phyloP scores from a whole-genome alignment of 1,140 invertebrate genomes.

The Panagrolaimus sp. region DNA sequence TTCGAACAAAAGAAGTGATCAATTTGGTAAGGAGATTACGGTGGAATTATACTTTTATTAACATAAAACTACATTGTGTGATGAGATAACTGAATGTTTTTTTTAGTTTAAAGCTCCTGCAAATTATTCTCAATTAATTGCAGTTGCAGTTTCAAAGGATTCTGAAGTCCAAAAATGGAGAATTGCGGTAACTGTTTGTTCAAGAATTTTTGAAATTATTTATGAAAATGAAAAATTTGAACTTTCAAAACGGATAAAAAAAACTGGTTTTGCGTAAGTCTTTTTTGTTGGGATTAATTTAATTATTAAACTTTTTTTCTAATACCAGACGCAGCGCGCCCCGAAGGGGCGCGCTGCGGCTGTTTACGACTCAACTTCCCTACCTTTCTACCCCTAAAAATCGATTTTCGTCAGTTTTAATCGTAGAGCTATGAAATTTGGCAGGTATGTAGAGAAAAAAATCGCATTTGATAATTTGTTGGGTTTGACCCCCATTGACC shows the following conservation, averaged over 20 bases:
- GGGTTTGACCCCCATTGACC: too few species aligned
- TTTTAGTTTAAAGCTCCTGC: constrained; percentile 2
- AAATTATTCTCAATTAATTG: constrained; percentile 3
- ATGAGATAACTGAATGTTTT: neutral
- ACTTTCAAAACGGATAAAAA: neutral
- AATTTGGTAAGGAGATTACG: neutral
- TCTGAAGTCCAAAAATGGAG: neutral
- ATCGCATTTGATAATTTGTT: too few species aligned
- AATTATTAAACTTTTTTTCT: too few species aligned
- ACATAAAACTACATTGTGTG: neutral
- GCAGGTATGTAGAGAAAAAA: too few species aligned
- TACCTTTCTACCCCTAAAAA: too few species aligned
- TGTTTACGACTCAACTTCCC: too few species aligned
- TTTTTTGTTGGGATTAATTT: neutral
- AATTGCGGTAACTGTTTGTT: neutral
- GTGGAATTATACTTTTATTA: neutral
- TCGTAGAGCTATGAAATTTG: too few species aligned
- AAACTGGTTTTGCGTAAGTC: neutral
- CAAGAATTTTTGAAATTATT: constrained; percentile 9
- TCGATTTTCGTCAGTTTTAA: too few species aligned
- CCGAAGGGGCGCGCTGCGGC: too few species aligned
- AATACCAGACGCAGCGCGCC: too few species aligned
- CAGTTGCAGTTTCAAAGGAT: neutral
- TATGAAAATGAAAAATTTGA: constrained; percentile 6
- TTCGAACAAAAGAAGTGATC: constrained; percentile 2